A percentile compares a stretch with the other conserved stretches of the same genome.
Evolutionary conservation across 1,140 invertebrate genomes (phyloP).

Genomic region (Spodoptera frugiperda): DNA sequence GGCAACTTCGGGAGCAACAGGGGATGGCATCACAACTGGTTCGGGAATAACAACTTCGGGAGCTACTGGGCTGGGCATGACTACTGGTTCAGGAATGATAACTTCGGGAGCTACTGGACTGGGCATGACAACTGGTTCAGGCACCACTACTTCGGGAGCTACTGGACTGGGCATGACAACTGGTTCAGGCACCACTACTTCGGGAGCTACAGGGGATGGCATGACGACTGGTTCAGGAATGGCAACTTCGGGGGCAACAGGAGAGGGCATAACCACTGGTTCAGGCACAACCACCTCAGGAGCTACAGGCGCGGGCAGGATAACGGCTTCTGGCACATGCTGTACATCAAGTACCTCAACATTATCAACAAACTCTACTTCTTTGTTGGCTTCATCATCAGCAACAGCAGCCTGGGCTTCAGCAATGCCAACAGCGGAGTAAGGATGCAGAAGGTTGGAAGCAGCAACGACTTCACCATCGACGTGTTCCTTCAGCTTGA

Average conservation of each 20-base stretch:
- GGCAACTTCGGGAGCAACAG: conserved; percentile 35
- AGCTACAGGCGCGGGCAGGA: conserved; percentile 47
- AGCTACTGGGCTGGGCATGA: conserved; percentile 1
- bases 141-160: conserved; percentile 4
- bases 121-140: conserved; percentile 30
- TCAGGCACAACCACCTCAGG: conserved; percentile 48
- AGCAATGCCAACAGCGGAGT: conserved; percentile 60
- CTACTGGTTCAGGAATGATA: conserved; percentile 11
- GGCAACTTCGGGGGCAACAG: conserved; percentile 45
- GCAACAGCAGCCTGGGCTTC: conserved; percentile 47
- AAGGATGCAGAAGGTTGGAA: conserved; percentile 60
- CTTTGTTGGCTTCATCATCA: not conserved
- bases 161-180: not conserved
- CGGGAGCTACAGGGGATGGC: conserved; percentile 34
- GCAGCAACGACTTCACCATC: conserved; percentile 55
- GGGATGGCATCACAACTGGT: conserved; percentile 20
- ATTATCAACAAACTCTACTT: not conserved
- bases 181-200: conserved; percentile 16
- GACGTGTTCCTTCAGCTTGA: conserved; percentile 62
- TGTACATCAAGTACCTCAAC: not conserved
- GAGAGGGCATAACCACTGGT: conserved; percentile 37
- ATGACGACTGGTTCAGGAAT: conserved; percentile 41
- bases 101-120: conserved; percentile 38
- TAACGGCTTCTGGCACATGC: conserved; percentile 27
- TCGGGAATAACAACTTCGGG: conserved; percentile 22